Evolutionary conservation across 1,140 invertebrate genomes (phyloP), one percentile per base, ranked within the genome.

Genomic region (Spodoptera litura): DNA sequence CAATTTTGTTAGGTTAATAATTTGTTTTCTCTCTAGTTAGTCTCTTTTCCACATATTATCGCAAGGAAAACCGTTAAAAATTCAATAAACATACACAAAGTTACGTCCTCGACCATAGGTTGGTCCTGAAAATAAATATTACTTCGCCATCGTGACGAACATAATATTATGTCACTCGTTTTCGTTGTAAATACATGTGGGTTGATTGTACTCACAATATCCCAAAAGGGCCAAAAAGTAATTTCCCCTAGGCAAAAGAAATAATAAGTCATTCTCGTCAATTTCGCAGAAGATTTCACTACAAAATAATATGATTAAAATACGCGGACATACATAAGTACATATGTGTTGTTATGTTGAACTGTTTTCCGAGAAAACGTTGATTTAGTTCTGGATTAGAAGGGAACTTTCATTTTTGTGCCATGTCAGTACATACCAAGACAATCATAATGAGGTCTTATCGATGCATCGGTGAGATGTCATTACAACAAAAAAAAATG

Each of bases 271-370:
- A 81, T 81, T 81, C 68, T 68, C 68, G 53, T 84, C 78, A 81
- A 81, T 81, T 71, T 68, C 68, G 53, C 61, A 82, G 72, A 88
- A 84, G 70, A 72, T 79, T 88, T 85, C 66, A 62, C 74, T 58
- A 84, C 73, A 75, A 83, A 83, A 88, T 80, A 83, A 88, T 80
- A 62, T 84, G 72, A 88, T 88, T 88, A 84, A 85, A 85, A 79
- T 15, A 76, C 73, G 58, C 53, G n/a, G 56, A n/a, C 53, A 11
- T 20, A n/a, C n/a, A n/a, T n/a, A n/a, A n/a, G 12, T 31, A 44
- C 38, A 10, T 44, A 4, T 38, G 3, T 44, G 8, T 6, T 44
- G 5, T 44, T 9, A 44, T 44, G 9, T 44, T 6, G 38, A 44
- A 44, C 1, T 44, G 38, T 44, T 44, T 44, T 44, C 31, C 4